These are phyloP conservation scores for Rhagonycha lutea DNA, from an alignment of 2,888 invertebrate species.

Conservation along the genomic window DNA sequence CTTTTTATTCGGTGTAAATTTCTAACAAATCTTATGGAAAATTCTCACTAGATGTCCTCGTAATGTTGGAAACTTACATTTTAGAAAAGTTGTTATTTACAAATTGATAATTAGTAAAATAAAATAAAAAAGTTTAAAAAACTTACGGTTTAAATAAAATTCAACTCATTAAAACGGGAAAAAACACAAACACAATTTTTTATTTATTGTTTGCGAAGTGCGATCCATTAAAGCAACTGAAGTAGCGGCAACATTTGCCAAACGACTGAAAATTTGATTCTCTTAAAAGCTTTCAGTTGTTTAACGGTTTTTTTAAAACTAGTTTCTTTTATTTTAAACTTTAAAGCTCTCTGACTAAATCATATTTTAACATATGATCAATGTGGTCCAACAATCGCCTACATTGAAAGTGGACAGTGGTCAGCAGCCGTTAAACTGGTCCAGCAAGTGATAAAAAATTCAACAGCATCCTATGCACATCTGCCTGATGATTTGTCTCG, in stretches of 20 bases:
- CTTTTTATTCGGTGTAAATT: background rate
- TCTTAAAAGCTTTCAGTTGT: slow-evolving; percentile 5
- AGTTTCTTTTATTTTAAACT: slow-evolving; percentile 37
- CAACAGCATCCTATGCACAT: slow-evolving; percentile 49
- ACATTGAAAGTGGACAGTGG: slow-evolving; percentile 46
- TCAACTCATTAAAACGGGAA: background rate
- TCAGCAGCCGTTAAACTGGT: slow-evolving; percentile 49
- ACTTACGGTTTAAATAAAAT: background rate
- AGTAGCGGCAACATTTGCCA: background rate
- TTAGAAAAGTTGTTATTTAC: background rate
- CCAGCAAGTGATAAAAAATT: slow-evolving; percentile 43
- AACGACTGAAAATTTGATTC: background rate
- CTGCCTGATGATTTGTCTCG: slow-evolving; percentile 44
- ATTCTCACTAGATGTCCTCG: background rate
- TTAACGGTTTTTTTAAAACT: slow-evolving; percentile 39
- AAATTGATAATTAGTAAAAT: background rate
- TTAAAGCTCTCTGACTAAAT: background rate
- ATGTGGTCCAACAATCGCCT: background rate
- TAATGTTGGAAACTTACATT: background rate
- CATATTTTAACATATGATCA: background rate
- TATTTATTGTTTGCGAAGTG: background rate
- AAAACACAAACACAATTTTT: background rate
- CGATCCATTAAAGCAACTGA: background rate
- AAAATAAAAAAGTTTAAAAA: background rate
- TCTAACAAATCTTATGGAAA: background rate